Percentiles rank a stretch among this genome's conserved stretches.
These are phyloP conservation scores for Abrostola triplasia DNA, from an alignment of 2,888 invertebrate genomes.

Conservation along the genomic window DNA sequence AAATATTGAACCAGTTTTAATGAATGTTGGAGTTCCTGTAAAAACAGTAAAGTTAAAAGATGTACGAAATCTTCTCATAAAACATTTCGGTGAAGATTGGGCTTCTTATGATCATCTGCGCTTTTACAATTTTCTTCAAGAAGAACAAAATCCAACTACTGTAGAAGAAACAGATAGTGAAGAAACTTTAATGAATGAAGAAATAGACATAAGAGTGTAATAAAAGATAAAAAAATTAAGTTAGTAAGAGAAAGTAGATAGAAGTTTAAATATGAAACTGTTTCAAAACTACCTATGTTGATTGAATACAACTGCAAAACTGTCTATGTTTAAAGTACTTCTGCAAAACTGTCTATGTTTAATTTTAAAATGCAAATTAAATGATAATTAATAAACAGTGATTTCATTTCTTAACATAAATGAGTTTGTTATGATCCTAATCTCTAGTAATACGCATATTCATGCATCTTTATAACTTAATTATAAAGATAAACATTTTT, in stretches of 20 bases:
- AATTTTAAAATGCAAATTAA: constrained; percentile 17
- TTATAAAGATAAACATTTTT: constrained; percentile 6
- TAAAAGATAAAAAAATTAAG: constrained; percentile 9
- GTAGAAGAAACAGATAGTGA: constrained; percentile 29
- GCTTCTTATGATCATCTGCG: constrained; percentile 2
- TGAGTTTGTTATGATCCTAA: constrained; percentile 6
- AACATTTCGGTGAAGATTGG: constrained; percentile 18
- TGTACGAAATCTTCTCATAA: constrained; percentile 10
- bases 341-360: constrained; percentile 9
- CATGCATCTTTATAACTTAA: constrained; percentile 5
- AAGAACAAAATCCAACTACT: constrained; percentile 23
- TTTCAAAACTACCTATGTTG: constrained; percentile 22
- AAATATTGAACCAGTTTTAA: constrained; percentile 29
- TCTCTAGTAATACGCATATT: constrained; percentile 6
- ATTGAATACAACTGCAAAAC: constrained; percentile 19
- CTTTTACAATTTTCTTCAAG: constrained; percentile 22
- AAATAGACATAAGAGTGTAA: constrained; percentile 24
- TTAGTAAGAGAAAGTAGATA: background rate
- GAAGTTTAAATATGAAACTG: constrained; percentile 12
- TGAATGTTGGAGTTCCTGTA: constrained; percentile 20
- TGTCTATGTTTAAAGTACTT: constrained; percentile 17
- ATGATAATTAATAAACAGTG: constrained; percentile 9
- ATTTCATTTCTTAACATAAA: constrained; percentile 13
- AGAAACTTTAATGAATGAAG: constrained; percentile 22
- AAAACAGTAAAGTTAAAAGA: constrained; percentile 13